Conservation (phyloP, 2,888 invertebrate genomes). For the Epiblema foenella region DNA sequence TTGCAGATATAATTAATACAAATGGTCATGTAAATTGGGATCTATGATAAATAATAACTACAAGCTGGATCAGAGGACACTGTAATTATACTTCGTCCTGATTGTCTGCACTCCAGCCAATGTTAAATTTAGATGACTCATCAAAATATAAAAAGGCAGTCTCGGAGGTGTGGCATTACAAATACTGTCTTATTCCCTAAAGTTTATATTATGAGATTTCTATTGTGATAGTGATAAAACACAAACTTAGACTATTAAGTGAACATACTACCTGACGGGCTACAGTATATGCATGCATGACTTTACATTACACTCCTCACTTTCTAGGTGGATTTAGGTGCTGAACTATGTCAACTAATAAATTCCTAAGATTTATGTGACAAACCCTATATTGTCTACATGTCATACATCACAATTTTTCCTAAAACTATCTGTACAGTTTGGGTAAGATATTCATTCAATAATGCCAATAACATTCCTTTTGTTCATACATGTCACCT, state of each 20-base stretch:
- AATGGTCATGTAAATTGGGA: conserved; percentile 84
- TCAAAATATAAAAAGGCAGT: conserved; percentile 83
- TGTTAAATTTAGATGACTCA: conserved; percentile 77
- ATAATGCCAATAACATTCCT: conserved; percentile 67
- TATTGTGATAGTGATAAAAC: conserved; percentile 82
- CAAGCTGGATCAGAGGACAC: conserved; percentile 75
- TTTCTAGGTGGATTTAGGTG: conserved; percentile 76
- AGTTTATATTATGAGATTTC: conserved; percentile 83
- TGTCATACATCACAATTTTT: conserved; percentile 86
- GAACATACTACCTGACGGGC: conserved; percentile 78
- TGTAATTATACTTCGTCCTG: conserved; percentile 65
- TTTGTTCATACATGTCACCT: conserved; percentile 60
- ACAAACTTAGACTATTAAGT: conserved; percentile 80
- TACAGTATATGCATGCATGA: conserved; percentile 79
- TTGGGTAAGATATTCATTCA: conserved; percentile 66
- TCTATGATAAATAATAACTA: conserved; percentile 79
- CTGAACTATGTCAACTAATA: conserved; percentile 79
- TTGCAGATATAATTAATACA: conserved; percentile 85
- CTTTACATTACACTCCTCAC: conserved; percentile 72
- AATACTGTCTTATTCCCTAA: conserved; percentile 82
- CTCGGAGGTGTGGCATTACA: conserved; percentile 83
- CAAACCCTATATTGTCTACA: conserved; percentile 85
- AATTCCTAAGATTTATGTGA: conserved; percentile 81
- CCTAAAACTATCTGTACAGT: conserved; percentile 84
- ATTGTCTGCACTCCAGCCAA: conserved; percentile 67